Conservation (phyloP, 2,888 invertebrate genomes). For the Tiliacea citrago region DNA sequence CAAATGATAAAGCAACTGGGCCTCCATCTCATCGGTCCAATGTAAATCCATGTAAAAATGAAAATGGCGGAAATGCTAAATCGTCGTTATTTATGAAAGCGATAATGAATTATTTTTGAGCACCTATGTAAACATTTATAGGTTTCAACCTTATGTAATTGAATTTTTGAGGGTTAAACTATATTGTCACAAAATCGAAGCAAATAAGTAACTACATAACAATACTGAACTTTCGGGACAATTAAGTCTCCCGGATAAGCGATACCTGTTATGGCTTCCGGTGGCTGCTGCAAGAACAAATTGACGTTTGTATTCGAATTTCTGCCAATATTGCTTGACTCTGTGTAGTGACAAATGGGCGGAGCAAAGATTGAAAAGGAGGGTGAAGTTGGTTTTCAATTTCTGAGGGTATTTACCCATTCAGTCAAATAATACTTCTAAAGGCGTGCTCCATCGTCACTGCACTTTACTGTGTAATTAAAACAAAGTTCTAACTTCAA, state of each 20-base stretch:
- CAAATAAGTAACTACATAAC: neutral
- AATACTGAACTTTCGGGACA: neutral
- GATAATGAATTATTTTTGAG: neutral
- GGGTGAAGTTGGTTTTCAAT: too few relatives aligned
- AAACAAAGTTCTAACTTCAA: neutral
- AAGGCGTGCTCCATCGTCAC: neutral
- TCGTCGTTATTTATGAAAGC: neutral
- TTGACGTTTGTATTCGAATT: neutral
- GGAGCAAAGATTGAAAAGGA: neutral
- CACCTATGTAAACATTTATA: neutral
- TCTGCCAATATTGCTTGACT: neutral
- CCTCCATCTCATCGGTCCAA: neutral
- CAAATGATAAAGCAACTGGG: neutral
- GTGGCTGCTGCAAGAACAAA: neutral
- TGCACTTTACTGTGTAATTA: neutral
- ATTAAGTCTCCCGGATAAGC: neutral
- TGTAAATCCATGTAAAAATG: too few relatives aligned
- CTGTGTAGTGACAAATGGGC: neutral
- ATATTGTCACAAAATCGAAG: conserved; percentile 12
- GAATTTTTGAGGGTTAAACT: neutral
- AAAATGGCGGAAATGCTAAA: neutral
- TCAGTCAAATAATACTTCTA: neutral
- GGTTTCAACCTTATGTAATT: neutral
- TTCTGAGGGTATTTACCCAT: too few relatives aligned
- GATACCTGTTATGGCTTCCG: neutral